Evolutionary conservation across 2,797 vertebrate species (phyloP).

Genomic region (Florisuga fusca): DNA sequence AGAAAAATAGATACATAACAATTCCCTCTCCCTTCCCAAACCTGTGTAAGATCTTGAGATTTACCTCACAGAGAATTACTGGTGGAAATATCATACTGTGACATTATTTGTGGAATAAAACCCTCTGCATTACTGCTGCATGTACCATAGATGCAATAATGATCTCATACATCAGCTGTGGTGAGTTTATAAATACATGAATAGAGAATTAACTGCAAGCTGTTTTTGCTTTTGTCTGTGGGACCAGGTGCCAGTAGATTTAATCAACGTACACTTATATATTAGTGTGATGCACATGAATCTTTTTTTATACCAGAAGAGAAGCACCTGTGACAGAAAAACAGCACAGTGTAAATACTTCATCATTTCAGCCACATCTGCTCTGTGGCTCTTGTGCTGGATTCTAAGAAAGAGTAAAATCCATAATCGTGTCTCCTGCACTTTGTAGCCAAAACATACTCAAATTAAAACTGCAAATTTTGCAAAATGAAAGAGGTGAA

Average conservation of each 20-base stretch:
- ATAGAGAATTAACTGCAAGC: not conserved
- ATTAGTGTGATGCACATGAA: not conserved
- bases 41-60: not conserved
- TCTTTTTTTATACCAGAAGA: not conserved
- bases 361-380: slow-evolving; percentile 55
- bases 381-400: slow-evolving; percentile 11
- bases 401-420: slow-evolving; percentile 38
- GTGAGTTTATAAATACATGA: not conserved
- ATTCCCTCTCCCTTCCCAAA: not conserved
- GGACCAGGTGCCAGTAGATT: not conserved
- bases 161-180: not conserved
- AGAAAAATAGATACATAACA: not conserved
- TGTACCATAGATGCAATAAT: not conserved
- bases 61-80: not conserved
- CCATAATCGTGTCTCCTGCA: slow-evolving; percentile 13
- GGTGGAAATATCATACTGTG: not conserved
- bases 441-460: slow-evolving; percentile 59
- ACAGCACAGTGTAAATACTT: slow-evolving; percentile 13
- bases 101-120: not conserved
- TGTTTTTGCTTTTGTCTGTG: not conserved
- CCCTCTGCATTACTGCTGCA: not conserved
- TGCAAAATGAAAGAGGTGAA: not conserved
- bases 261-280: not conserved
- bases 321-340: slow-evolving; percentile 45
- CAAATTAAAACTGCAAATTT: not conserved